Evolutionary conservation across 2,888 invertebrate species (phyloP).

Genomic region (Nephrotoma guestfalica): DNA sequence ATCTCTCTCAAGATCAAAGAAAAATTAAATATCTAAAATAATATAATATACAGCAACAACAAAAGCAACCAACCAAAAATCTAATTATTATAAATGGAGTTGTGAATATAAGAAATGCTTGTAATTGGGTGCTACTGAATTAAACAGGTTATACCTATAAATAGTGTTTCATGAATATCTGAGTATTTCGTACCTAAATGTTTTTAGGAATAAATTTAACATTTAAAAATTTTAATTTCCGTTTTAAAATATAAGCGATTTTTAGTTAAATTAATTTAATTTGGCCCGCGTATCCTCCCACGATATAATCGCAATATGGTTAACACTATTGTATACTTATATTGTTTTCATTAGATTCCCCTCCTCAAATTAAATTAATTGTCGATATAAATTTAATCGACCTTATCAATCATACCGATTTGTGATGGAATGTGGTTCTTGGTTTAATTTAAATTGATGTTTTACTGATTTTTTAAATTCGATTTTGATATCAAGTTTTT

Average conservation of each 20-base stretch:
- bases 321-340: background rate
- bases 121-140: background rate
- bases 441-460: background rate
- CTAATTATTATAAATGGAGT: background rate
- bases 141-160: background rate
- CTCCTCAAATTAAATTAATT: background rate
- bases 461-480: background rate
- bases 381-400: background rate
- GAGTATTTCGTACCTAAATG: background rate
- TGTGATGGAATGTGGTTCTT: background rate
- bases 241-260: background rate
- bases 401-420: background rate
- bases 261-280: background rate
- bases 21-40: background rate
- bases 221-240: background rate
- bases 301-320: background rate
- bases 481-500: too few relatives aligned
- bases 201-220: too few relatives aligned
- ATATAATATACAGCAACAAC: background rate
- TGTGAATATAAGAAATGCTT: background rate
- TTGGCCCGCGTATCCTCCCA: background rate
- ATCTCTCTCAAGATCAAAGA: background rate
- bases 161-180: background rate
- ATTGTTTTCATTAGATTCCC: background rate
- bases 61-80: background rate